phyloP scores from a whole-genome alignment of 2,797 vertebrate genomes.

The Tokudaia muenninki region DNA sequence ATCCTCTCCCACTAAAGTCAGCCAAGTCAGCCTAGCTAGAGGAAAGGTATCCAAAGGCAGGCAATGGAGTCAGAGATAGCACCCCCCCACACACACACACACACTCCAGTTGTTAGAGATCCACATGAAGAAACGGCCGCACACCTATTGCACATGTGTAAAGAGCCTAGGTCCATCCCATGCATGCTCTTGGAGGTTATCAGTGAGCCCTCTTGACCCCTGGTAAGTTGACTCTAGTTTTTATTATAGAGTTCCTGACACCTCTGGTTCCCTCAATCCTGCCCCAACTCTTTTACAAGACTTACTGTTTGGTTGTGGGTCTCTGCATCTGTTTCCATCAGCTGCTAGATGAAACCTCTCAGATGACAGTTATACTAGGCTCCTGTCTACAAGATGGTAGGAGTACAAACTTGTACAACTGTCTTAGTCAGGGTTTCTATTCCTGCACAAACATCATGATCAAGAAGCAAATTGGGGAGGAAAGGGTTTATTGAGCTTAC shows the following conservation, averaged over 20 bases:
- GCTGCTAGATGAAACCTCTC: background rate
- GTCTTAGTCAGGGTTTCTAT: no score
- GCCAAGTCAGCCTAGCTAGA: background rate
- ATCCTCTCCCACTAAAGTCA: background rate
- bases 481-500: no score
- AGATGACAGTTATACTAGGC: background rate
- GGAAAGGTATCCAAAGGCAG: background rate
- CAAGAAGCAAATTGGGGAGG: no score
- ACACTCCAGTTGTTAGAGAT: background rate
- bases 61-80: background rate
- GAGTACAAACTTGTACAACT: background rate
- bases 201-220: background rate
- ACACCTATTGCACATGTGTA: background rate
- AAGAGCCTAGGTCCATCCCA: background rate
- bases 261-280: background rate
- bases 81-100: no score
- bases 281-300: background rate
- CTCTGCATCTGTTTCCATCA: background rate
- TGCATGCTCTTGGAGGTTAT: background rate
- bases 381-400: background rate
- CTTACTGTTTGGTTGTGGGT: background rate
- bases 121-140: background rate
- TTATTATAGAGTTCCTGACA: background rate
- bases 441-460: no score
- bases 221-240: background rate